These are phyloP conservation scores for Drosophila azteca DNA, from an alignment of 1,140 invertebrate genomes.

Conservation along the genomic window DNA sequence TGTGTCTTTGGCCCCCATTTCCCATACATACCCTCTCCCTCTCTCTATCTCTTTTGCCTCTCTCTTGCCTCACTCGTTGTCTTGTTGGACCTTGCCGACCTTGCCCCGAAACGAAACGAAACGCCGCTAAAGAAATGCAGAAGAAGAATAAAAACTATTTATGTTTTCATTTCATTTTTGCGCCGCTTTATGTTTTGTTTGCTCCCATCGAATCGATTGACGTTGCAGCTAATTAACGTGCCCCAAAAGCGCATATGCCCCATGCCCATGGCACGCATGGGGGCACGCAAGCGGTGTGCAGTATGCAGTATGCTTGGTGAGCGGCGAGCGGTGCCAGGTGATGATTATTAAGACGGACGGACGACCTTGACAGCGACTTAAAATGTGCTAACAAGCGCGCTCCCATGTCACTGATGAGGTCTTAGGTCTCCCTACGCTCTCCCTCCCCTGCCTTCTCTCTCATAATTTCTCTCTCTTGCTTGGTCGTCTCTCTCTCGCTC, in stretches of 20 bases:
- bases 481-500: background rate
- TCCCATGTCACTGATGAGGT: slow-evolving; percentile 51
- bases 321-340: background rate
- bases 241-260: slow-evolving; percentile 47
- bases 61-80: no score
- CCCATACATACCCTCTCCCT: no score
- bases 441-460: background rate
- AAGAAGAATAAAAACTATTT: slow-evolving; percentile 7
- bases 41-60: no score
- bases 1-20: no score
- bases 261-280: slow-evolving; percentile 13
- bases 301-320: no score
- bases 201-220: slow-evolving; percentile 45
- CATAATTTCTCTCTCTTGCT: slow-evolving; percentile 42
- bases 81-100: no score
- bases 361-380: slow-evolving; percentile 60
- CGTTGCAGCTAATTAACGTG: slow-evolving; percentile 49
- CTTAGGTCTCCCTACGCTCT: slow-evolving; percentile 22
- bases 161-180: slow-evolving; percentile 7
- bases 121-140: no score
- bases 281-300: background rate
- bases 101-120: no score
- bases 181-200: slow-evolving; percentile 10
- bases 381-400: slow-evolving; percentile 67
- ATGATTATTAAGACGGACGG: slow-evolving; percentile 51